A percentile compares a stretch with the other conserved stretches of the same genome.
These are phyloP conservation scores for Cherax destructor DNA, from an alignment of 1,140 invertebrate genomes.

Conservation along the genomic window DNA sequence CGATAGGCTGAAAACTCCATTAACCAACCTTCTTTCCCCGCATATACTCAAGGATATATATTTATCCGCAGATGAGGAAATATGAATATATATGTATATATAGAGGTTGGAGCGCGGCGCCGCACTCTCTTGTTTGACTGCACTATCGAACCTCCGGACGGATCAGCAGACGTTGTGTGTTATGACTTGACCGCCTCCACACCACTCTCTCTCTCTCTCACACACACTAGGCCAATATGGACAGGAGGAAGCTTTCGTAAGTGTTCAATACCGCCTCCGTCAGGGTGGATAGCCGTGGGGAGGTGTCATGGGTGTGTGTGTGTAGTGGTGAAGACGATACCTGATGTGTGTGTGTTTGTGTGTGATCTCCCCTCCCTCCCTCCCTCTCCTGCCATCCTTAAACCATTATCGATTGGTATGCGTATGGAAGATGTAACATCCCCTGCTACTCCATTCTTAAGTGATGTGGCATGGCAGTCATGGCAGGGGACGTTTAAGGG, in stretches of 20 bases:
- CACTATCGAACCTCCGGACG: neutral
- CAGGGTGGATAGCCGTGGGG: too few relatives aligned
- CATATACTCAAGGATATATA: too few relatives aligned
- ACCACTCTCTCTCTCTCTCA: neutral
- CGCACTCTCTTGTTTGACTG: neutral
- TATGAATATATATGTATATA: neutral
- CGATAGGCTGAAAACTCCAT: too few relatives aligned
- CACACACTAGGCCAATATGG: neutral
- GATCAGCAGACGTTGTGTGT: neutral
- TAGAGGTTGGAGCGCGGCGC: neutral
- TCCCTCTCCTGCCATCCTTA: neutral
- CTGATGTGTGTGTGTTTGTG: too few relatives aligned
- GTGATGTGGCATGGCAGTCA: neutral
- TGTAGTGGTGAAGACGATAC: too few relatives aligned
- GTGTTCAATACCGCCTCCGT: neutral
- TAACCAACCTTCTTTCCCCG: too few relatives aligned
- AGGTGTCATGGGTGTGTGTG: too few relatives aligned
- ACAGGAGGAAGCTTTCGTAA: slow-evolving; percentile 18
- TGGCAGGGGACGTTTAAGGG: too few relatives aligned
- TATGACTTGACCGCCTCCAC: slow-evolving; percentile 7
- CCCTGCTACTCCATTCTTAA: neutral
- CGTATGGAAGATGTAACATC: neutral
- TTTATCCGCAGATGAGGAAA: neutral
- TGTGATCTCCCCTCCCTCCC: neutral
- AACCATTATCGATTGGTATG: slow-evolving; percentile 4